Evolutionary conservation across 2,888 invertebrate species (phyloP), one percentile per base, ranked within the genome.

Genomic region (Bombylius discolor): DNA sequence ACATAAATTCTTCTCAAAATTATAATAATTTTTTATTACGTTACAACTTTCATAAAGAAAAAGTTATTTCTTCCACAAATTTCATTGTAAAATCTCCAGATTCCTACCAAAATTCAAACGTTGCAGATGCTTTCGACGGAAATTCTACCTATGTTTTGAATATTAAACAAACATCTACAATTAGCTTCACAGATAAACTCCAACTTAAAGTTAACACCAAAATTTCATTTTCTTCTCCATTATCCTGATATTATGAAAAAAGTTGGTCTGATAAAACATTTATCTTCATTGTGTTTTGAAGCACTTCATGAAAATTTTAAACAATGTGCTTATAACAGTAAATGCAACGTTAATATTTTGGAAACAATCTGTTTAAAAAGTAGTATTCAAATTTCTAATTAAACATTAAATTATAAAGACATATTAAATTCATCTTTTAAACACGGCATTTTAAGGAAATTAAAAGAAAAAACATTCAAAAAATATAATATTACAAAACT

Each of bases 151-250:
- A n/a, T n/a, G n/a, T n/a, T n/a, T n/a, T n/a, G n/a, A n/a, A n/a
- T n/a, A n/a, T n/a, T n/a, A n/a, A n/a, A n/a, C n/a, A n/a, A n/a
- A n/a, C n/a, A n/a, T n/a, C n/a, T n/a, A n/a, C n/a, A n/a, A n/a
- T n/a, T n/a, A n/a, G n/a, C n/a, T n/a, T n/a, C n/a, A n/a, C n/a
- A n/a, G n/a, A n/a, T n/a, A n/a, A n/a, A n/a, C n/a, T 60, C 61
- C 31, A 53, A 55, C 36, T 52, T 55, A 23, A 46, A 52, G 33
- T 55, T 64, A 31, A 60, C 59, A 49, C 60, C 60, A 11, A 64
- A 64, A 59, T 60, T 60, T 46, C 62, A 63, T 54, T 58, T 62
- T 39, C 34, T 63, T n/a, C 23, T 59, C 5, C 61, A 63, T 56
- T 62, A 63, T 59, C 59, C 61, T n/a, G 36, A 42, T 33, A 48